Evolutionary conservation across 2,113 vertebrate genomes (phyloP).

Genomic region (Calyptommatus sinebrachiatus): DNA sequence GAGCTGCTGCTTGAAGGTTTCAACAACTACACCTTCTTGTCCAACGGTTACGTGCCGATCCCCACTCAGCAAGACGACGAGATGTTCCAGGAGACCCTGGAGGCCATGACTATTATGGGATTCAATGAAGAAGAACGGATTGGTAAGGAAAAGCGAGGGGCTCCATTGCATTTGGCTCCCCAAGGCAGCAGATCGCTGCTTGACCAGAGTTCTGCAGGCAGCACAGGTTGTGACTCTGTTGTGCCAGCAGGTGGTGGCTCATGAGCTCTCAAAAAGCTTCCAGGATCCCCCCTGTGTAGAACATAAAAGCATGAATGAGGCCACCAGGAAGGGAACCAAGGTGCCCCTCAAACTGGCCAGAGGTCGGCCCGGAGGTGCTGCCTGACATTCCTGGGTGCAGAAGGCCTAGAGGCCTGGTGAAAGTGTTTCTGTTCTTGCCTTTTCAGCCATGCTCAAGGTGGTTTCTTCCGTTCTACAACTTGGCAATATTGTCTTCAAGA

Average conservation of each 20-base stretch:
- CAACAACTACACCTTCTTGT: slow-evolving; percentile 84
- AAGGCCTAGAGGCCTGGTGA: background rate
- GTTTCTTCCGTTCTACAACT: slow-evolving; percentile 92
- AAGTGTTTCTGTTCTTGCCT: background rate
- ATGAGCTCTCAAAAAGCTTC: too few relatives aligned
- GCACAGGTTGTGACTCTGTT: too few relatives aligned
- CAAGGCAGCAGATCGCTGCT: too few relatives aligned
- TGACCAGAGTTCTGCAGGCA: too few relatives aligned
- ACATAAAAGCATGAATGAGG: too few relatives aligned
- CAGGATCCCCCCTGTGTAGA: too few relatives aligned
- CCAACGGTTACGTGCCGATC: slow-evolving; percentile 85
- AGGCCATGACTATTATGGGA: slow-evolving; percentile 95
- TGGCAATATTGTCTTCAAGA: slow-evolving; percentile 93
- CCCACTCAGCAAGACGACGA: slow-evolving; percentile 87
- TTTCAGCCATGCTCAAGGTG: slow-evolving; percentile 86
- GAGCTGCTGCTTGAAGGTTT: slow-evolving; percentile 90
- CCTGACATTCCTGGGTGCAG: background rate
- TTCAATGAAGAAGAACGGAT: slow-evolving; percentile 87
- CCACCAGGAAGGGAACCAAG: rapidly evolving
- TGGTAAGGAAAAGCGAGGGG: slow-evolving; percentile 62
- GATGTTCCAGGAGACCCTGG: slow-evolving; percentile 89
- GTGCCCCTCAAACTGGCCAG: background rate
- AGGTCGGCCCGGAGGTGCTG: background rate
- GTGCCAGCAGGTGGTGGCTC: too few relatives aligned
- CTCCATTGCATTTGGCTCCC: too few relatives aligned